Evolutionary conservation across 2,888 invertebrate species (phyloP).

Genomic region (Stramonita haemastoma): DNA sequence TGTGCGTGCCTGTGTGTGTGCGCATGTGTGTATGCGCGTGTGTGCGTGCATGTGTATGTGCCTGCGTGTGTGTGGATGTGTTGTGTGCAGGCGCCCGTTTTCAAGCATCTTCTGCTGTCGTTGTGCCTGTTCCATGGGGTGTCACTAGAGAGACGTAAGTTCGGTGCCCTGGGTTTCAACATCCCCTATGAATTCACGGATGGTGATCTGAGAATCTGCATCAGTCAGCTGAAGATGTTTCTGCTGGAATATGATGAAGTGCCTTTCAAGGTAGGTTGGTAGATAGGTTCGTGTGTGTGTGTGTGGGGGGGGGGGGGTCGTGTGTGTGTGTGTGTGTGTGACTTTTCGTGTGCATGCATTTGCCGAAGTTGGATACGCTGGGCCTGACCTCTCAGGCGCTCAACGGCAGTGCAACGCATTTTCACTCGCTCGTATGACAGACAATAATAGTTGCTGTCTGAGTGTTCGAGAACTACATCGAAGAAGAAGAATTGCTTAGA

Average conservation of each 20-base stretch:
- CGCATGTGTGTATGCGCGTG: neutral
- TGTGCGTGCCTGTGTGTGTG: constrained; percentile 6
- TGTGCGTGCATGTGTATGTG: neutral
- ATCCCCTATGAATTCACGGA: constrained; percentile 94
- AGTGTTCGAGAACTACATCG: too few species aligned
- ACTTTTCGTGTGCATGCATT: too few species aligned
- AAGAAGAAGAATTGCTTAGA: too few species aligned
- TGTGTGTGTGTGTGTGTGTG: neutral
- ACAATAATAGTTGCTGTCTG: too few species aligned
- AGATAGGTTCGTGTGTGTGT: neutral
- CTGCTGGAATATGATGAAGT: constrained; percentile 86
- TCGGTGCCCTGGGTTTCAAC: constrained; percentile 86
- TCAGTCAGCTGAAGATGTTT: constrained; percentile 86
- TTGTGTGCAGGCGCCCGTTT: constrained; percentile 67
- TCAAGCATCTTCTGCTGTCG: constrained; percentile 76
- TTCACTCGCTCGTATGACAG: too few species aligned
- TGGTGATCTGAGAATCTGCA: constrained; percentile 90
- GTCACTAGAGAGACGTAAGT: constrained; percentile 77
- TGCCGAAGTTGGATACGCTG: too few species aligned
- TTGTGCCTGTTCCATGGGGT: constrained; percentile 78
- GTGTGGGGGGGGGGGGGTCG: neutral
- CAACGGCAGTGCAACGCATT: too few species aligned
- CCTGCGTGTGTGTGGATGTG: neutral
- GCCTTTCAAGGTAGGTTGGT: constrained; percentile 83
- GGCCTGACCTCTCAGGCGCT: too few species aligned